Percentiles rank a stretch among this genome's conserved stretches.
Conservation (phyloP, 2,888 invertebrate genomes). For the Malachius bipustulatus region DNA sequence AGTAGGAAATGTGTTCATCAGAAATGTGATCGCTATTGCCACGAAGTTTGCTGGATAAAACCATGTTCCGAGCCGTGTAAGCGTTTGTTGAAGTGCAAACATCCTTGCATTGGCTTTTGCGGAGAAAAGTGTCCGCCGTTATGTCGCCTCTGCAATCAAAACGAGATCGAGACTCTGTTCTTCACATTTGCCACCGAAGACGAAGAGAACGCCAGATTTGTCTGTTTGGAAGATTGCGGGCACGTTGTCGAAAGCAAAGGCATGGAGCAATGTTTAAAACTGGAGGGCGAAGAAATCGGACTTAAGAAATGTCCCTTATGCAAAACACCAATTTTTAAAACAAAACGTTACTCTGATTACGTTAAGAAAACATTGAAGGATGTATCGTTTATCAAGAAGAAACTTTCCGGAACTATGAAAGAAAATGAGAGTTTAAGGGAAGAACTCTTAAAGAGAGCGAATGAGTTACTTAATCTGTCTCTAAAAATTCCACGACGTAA, state of each 20-base stretch:
- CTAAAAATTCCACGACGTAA: too few relatives aligned
- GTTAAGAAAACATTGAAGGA: constrained; percentile 21
- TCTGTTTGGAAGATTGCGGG: constrained; percentile 24
- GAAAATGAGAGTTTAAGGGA: too few relatives aligned
- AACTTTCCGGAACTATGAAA: constrained; percentile 6
- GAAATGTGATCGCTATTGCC: constrained; percentile 39
- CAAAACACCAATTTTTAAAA: constrained; percentile 22
- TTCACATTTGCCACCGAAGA: constrained; percentile 24
- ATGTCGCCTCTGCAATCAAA: constrained; percentile 22
- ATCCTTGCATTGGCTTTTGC: constrained; percentile 58
- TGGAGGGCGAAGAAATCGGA: constrained; percentile 11
- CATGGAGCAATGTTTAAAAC: constrained; percentile 22
- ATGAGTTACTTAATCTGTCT: too few relatives aligned
- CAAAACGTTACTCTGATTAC: constrained; percentile 23
- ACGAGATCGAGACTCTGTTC: constrained; percentile 18
- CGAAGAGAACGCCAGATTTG: constrained; percentile 24
- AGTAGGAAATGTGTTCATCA: constrained; percentile 38
- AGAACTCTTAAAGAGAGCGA: too few relatives aligned
- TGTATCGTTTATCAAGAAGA: constrained; percentile 18
- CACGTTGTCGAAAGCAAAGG: constrained; percentile 23
- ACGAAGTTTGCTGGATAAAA: constrained; percentile 36
- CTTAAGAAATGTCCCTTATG: constrained; percentile 24
- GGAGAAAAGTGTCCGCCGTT: constrained; percentile 41
- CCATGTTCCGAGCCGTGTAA: constrained; percentile 39
- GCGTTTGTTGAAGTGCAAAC: constrained; percentile 39